Percentiles rank a stretch among this genome's conserved stretches.
Evolutionary conservation across 2,888 invertebrate genomes (phyloP).

Genomic region (Molorchus minor): DNA sequence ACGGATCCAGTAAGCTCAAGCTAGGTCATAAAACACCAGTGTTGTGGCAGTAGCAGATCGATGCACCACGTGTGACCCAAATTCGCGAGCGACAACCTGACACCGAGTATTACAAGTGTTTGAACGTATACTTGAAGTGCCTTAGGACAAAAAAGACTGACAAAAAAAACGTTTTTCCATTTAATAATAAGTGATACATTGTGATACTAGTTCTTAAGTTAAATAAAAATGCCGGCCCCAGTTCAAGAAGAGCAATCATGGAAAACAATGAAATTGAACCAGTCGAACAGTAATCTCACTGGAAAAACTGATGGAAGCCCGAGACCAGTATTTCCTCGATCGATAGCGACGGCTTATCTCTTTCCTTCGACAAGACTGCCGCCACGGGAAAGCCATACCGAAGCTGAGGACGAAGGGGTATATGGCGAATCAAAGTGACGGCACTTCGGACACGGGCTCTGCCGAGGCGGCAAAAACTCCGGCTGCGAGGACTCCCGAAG

Average conservation of each 20-base stretch:
- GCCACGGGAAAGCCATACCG: conserved; percentile 46
- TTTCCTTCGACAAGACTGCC: conserved; percentile 65
- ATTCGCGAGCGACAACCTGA: conserved; percentile 38
- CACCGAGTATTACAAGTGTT: conserved; percentile 24
- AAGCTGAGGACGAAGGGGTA: conserved; percentile 70
- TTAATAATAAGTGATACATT: conserved; percentile 49
- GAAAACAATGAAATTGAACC: conserved; percentile 45
- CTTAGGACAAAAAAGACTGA: conserved; percentile 48
- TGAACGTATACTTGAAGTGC: conserved; percentile 35
- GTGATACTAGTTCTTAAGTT: conserved; percentile 56
- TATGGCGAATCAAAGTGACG: conserved; percentile 72
- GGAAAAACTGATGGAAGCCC: conserved; percentile 66
- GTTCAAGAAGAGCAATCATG: conserved; percentile 48
- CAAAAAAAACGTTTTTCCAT: conserved; percentile 12
- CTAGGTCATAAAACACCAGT: conserved; percentile 60
- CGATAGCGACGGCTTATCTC: conserved; percentile 69
- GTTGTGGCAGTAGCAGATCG: conserved; percentile 60
- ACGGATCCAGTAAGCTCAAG: conserved; percentile 55
- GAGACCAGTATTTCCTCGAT: conserved; percentile 71
- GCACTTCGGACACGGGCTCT: conserved; percentile 71
- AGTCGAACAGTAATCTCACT: conserved; percentile 58
- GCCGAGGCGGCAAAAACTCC: conserved; percentile 73
- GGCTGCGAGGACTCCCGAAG: conserved; percentile 71
- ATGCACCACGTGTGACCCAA: conserved; percentile 53
- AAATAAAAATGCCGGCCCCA: conserved; percentile 56